Evolutionary conservation across 2,113 vertebrate species (phyloP).

Genomic region (Pseudonaja textilis): DNA sequence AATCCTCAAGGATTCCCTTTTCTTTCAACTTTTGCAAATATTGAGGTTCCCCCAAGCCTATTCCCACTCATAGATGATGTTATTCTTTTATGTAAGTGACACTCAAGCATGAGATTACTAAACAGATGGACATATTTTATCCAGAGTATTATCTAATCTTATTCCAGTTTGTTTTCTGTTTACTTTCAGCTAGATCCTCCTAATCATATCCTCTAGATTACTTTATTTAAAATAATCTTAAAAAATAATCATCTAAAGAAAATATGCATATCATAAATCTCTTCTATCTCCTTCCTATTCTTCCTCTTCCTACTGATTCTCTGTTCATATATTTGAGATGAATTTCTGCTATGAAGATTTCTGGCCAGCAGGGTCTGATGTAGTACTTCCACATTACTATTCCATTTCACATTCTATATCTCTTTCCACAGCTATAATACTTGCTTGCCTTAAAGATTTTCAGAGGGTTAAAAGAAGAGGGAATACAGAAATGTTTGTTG

Average conservation of each 20-base stretch:
- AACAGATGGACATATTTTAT: background rate
- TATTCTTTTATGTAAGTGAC: background rate
- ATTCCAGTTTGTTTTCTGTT: background rate
- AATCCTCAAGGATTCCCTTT: background rate
- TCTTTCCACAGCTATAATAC: background rate
- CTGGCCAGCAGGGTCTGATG: conserved; percentile 22
- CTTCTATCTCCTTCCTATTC: background rate
- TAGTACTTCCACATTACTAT: background rate
- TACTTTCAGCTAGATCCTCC: background rate
- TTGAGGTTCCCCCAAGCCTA: background rate
- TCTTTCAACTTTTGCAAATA: background rate
- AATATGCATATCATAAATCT: background rate
- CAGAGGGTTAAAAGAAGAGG: fast-evolving
- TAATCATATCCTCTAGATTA: background rate
- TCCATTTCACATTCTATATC: background rate
- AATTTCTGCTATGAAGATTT: background rate
- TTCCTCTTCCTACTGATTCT: background rate
- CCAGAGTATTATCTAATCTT: background rate
- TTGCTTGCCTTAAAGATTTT: background rate
- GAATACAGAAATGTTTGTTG: background rate
- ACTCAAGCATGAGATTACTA: background rate
- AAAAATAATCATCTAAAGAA: background rate
- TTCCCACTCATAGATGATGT: background rate
- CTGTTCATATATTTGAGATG: background rate
- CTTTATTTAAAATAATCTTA: background rate